Conservation (phyloP, 2,797 vertebrate genomes). For the Silurus aristotelis region DNA sequence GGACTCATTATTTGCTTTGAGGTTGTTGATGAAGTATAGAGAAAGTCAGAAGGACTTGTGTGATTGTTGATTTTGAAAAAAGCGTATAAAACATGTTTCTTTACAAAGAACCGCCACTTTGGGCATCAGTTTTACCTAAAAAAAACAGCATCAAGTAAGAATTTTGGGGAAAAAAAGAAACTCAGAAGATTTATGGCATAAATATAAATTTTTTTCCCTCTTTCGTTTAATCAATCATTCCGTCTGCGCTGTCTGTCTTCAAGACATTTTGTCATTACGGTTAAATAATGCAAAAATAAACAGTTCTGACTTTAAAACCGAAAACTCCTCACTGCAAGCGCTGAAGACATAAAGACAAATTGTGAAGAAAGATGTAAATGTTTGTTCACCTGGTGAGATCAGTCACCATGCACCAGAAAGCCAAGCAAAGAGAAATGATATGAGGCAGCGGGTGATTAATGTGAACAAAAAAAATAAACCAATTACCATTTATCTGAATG, state of each 20-base stretch:
- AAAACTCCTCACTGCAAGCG: background rate
- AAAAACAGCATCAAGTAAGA: background rate
- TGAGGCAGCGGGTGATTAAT: conserved; percentile 23
- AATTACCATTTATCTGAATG: conserved; percentile 13
- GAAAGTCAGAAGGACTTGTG: too few relatives aligned
- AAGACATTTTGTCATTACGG: background rate
- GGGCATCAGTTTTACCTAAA: too few relatives aligned
- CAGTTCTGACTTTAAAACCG: too few relatives aligned
- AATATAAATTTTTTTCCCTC: background rate
- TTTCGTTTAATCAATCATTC: background rate
- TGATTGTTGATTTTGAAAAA: too few relatives aligned
- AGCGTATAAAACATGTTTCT: too few relatives aligned
- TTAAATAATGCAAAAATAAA: background rate
- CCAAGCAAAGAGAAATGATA: background rate
- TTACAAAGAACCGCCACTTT: too few relatives aligned
- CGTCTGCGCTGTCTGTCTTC: background rate
- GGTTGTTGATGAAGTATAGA: too few relatives aligned
- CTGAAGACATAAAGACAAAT: background rate
- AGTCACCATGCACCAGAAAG: background rate
- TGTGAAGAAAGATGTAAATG: background rate
- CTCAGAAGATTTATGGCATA: background rate
- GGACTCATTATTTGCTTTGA: too few relatives aligned
- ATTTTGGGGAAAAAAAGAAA: background rate
- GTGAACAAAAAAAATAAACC: background rate
- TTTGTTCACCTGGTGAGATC: background rate